These are phyloP conservation scores for Drosophila asahinai DNA, from an alignment of 1,140 invertebrate species.

Conservation along the genomic window DNA sequence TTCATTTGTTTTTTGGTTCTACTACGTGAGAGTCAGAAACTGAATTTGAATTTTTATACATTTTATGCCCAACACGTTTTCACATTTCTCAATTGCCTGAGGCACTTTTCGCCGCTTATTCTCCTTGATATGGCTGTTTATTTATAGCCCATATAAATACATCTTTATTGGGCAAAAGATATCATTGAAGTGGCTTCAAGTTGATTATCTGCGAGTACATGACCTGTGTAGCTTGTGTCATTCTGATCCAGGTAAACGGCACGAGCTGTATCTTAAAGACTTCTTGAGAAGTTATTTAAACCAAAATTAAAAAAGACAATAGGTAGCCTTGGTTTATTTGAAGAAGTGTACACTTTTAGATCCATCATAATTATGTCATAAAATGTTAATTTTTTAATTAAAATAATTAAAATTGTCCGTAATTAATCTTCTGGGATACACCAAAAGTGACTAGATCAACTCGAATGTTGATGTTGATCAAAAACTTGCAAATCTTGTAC, in stretches of 20 bases:
- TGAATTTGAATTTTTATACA: slow-evolving; percentile 46
- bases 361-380: neutral
- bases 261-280: slow-evolving; percentile 56
- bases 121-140: slow-evolving; percentile 55
- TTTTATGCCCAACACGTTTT: slow-evolving; percentile 75
- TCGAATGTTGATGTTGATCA: neutral
- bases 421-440: no score
- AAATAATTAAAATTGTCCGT: no score
- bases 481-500: no score
- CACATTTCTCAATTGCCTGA: slow-evolving; percentile 46
- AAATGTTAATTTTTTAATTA: no score
- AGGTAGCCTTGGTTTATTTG: no score
- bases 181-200: slow-evolving; percentile 41
- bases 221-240: slow-evolving; percentile 32
- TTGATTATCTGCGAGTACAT: slow-evolving; percentile 61
- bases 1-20: slow-evolving; percentile 22
- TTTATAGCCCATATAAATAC: slow-evolving; percentile 77
- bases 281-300: slow-evolving; percentile 14
- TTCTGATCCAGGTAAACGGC: slow-evolving; percentile 53
- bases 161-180: slow-evolving; percentile 52
- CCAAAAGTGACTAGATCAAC: no score
- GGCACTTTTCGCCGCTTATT: slow-evolving; percentile 26
- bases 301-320: neutral
- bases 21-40: slow-evolving; percentile 28
- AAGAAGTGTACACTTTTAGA: no score